Evolutionary conservation across 2,113 vertebrate genomes (phyloP).

Genomic region (Hippocampus barbouri): DNA sequence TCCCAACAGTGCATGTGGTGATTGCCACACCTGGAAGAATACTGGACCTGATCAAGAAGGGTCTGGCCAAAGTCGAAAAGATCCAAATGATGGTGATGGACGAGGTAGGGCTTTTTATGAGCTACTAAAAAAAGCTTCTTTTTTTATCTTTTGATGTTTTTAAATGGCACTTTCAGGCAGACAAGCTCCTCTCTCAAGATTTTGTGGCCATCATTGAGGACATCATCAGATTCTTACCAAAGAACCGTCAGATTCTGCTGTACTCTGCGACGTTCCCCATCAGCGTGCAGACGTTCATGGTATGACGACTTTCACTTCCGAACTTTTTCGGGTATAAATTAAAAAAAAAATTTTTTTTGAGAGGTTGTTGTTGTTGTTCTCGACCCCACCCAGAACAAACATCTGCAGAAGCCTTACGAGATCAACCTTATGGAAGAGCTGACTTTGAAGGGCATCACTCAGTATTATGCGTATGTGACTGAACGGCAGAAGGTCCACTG

Average conservation of each 20-base stretch:
- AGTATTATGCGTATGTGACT: slow-evolving; percentile 78
- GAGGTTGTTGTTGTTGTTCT: neutral
- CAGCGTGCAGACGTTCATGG: slow-evolving; percentile 80
- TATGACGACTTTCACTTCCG: slow-evolving; percentile 44
- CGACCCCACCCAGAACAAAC: slow-evolving; percentile 61
- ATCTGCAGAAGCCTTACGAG: slow-evolving; percentile 77
- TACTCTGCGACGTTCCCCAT: slow-evolving; percentile 79
- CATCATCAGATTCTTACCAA: slow-evolving; percentile 77
- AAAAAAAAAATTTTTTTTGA: slow-evolving; percentile 2
- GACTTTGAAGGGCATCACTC: slow-evolving; percentile 78
- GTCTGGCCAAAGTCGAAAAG: slow-evolving; percentile 72
- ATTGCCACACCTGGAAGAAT: slow-evolving; percentile 77
- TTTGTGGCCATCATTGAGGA: slow-evolving; percentile 77
- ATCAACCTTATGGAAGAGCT: slow-evolving; percentile 82
- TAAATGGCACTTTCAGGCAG: slow-evolving; percentile 58
- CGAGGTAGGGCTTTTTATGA: slow-evolving; percentile 60
- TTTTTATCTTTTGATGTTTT: neutral
- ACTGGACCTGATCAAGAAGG: slow-evolving; percentile 77
- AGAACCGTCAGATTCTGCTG: slow-evolving; percentile 75
- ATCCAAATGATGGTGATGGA: slow-evolving; percentile 80
- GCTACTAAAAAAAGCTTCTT: neutral
- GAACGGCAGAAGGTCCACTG: slow-evolving; percentile 80
- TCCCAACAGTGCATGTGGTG: slow-evolving; percentile 70
- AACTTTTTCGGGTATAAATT: neutral
- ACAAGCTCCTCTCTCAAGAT: slow-evolving; percentile 79